These are phyloP conservation scores for Tortrix viridana DNA, from an alignment of 2,888 invertebrate genomes.

Conservation along the genomic window DNA sequence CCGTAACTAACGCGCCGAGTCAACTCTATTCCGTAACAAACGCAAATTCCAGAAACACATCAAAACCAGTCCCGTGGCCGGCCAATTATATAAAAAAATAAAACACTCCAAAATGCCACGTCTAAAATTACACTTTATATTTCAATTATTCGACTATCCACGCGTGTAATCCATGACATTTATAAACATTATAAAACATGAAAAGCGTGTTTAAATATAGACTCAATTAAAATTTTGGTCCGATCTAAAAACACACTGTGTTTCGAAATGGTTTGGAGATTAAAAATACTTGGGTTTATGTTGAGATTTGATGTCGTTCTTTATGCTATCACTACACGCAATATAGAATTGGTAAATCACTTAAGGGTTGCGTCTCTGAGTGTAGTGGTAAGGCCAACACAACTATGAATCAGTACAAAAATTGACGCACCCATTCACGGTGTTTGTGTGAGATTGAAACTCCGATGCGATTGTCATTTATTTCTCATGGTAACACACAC, in stretches of 20 bases:
- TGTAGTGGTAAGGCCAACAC: too few relatives aligned
- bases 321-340: conserved; percentile 65
- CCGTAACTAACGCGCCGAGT: conserved; percentile 2
- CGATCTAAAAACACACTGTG: conserved; percentile 58
- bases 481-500: too few relatives aligned
- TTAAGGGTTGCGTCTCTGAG: too few relatives aligned
- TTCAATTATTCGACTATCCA: conserved; percentile 57
- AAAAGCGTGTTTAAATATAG: conserved; percentile 39
- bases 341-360: conserved; percentile 52
- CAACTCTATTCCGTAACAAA: background rate
- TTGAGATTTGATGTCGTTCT: conserved; percentile 41
- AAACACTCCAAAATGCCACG: conserved; percentile 25
- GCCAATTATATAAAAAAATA: conserved; percentile 19
- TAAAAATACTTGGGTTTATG: conserved; percentile 56
- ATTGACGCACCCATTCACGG: too few relatives aligned
- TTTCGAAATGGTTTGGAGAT: conserved; percentile 50
- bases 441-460: too few relatives aligned
- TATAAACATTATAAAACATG: conserved; percentile 62
- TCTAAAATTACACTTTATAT: conserved; percentile 25
- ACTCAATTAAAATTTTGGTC: conserved; percentile 51
- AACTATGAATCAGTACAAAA: too few relatives aligned
- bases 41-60: conserved; percentile 2
- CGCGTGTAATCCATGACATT: conserved; percentile 67
- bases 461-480: too few relatives aligned
- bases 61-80: conserved; percentile 9